These are phyloP conservation scores for Cetonia aurata DNA, from an alignment of 2,888 invertebrate species.

Conservation along the genomic window DNA sequence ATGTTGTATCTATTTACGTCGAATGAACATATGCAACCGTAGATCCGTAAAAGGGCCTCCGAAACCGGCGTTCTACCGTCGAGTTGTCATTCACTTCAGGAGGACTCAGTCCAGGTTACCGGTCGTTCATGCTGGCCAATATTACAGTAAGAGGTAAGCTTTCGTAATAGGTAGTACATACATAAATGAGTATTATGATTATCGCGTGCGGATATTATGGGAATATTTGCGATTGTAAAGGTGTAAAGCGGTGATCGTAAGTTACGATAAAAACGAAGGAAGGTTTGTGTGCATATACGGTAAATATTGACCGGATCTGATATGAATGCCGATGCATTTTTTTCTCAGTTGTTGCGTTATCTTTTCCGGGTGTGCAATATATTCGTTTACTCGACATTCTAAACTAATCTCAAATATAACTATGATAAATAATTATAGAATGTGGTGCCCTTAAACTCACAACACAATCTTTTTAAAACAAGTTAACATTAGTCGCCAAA, in stretches of 20 bases:
- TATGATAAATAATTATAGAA: too few species aligned
- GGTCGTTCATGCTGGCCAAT: slow-evolving; percentile 43
- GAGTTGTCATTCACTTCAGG: background rate
- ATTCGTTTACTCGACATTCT: background rate
- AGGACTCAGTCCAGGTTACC: background rate
- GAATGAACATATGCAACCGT: slow-evolving; percentile 37
- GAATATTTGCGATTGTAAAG: too few species aligned
- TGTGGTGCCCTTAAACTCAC: too few species aligned
- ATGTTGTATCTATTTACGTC: slow-evolving; percentile 9
- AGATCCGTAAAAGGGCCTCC: slow-evolving; percentile 10
- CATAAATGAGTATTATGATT: too few species aligned
- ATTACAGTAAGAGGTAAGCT: slow-evolving; percentile 45
- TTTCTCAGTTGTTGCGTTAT: background rate
- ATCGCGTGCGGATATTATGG: too few species aligned
- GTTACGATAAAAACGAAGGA: background rate
- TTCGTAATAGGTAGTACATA: background rate
- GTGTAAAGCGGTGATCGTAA: too few species aligned
- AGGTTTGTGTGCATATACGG: background rate
- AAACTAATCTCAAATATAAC: too few species aligned
- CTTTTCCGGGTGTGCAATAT: slow-evolving; percentile 9
- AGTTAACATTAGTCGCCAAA: too few species aligned
- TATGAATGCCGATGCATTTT: slow-evolving; percentile 6
- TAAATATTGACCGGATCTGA: slow-evolving; percentile 26
- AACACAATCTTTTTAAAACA: too few species aligned
- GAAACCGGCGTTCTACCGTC: background rate